Percentiles rank a stretch among this genome's conserved stretches.
Conservation (phyloP, 92 coral and sea anemone genomes). For the Bergia sp. region DNA sequence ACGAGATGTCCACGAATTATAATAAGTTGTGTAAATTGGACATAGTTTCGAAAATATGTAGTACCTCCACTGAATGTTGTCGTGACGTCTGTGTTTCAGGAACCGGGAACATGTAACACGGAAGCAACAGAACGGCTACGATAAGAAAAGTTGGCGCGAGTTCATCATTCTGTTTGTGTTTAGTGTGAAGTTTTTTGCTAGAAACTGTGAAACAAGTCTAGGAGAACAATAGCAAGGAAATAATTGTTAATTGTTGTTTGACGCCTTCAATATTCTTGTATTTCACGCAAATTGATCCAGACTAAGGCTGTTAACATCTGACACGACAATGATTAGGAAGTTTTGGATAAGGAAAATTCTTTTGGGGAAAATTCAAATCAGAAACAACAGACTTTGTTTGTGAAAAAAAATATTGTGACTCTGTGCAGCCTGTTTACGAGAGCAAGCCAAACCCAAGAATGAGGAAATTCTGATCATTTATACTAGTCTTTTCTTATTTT, state of each 20-base stretch:
- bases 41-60: background rate
- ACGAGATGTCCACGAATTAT: background rate
- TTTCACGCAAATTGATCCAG: background rate
- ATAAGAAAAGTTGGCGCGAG: slow-evolving; percentile 14
- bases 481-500: background rate
- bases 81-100: slow-evolving; percentile 1
- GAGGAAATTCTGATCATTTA: background rate
- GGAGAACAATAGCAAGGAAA: background rate
- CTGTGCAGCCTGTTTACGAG: background rate
- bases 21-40: slow-evolving; percentile 3
- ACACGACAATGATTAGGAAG: background rate
- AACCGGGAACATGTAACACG: slow-evolving; percentile 13
- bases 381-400: background rate
- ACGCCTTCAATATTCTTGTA: background rate
- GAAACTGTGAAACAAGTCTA: background rate
- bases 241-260: background rate
- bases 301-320: background rate
- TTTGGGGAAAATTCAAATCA: background rate
- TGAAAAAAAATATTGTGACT: background rate
- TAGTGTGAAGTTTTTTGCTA: background rate
- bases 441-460: background rate
- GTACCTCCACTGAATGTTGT: background rate
- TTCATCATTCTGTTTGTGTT: slow-evolving; percentile 23
- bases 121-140: background rate
- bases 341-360: background rate